Conservation (phyloP, 2,888 invertebrate genomes). For the Athrips mouffetella region DNA sequence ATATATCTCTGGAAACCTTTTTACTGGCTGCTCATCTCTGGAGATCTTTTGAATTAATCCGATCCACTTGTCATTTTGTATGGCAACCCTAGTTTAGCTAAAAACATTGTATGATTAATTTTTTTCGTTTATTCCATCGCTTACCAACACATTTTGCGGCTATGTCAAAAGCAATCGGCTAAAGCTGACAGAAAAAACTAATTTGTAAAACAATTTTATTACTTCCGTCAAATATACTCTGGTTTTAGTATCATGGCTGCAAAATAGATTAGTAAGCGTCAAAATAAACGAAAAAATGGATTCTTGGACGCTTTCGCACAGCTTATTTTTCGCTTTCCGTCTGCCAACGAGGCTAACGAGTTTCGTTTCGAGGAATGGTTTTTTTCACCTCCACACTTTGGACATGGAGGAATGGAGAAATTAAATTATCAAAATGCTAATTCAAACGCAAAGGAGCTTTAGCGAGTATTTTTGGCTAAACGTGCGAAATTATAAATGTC, state of each 20-base stretch:
- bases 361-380: slow-evolving; percentile 17
- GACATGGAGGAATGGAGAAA: slow-evolving; percentile 14
- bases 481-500: background rate
- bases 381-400: slow-evolving; percentile 15
- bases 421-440: slow-evolving; percentile 25
- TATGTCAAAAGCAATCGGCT: too few relatives aligned
- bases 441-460: slow-evolving; percentile 1
- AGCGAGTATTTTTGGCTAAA: background rate
- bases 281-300: background rate
- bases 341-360: slow-evolving; percentile 17
- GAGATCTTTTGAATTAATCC: too few relatives aligned
- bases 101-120: too few relatives aligned
- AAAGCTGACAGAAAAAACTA: too few relatives aligned
- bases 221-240: too few relatives aligned
- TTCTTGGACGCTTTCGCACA: background rate
- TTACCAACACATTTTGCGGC: too few relatives aligned
- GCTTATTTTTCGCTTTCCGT: background rate
- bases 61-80: too few relatives aligned
- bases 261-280: background rate
- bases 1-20: too few relatives aligned
- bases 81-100: too few relatives aligned
- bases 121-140: too few relatives aligned
- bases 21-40: too few relatives aligned
- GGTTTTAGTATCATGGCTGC: background rate
- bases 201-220: too few relatives aligned